Evolutionary conservation across 2,797 vertebrate species (phyloP), one percentile per base, ranked within the genome.

Genomic region (Syndactyla subalaris): DNA sequence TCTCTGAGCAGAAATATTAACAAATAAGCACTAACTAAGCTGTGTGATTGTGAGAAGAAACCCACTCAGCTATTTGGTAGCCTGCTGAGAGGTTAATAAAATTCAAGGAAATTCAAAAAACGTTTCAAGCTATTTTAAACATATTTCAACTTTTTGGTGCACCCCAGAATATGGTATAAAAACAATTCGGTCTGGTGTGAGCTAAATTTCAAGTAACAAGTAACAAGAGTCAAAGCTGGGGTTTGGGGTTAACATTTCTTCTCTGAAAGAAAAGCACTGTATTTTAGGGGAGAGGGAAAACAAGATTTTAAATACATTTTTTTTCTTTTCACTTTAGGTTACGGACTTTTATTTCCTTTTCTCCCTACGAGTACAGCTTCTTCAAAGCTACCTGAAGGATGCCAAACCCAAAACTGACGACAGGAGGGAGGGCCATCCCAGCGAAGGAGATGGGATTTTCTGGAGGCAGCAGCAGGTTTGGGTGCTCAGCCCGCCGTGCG

Each of bases 1-100:
- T 98, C 97, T 98, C 96, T 95, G 96, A 98, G 97, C 96, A 97
- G 97, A 98, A 98, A 97, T 59, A 77, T 96, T 95, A 94, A 92
- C 94, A 93, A 95, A 93, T 77, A 95, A 98, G 97, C 97, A 96
- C 96, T 98, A 97, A 97, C 86, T 88, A 97, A 97, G 97, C 96
- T 96, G 83, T 94, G 75, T 97, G 97, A 96, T 95, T 78, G 58
- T 78, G 91, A 97, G 94, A 97, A 96, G 49, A 95, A 97, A 85
- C 94, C 96, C 91, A 82, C 96, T 92, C 97, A 97, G 97, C 95
- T 95, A 95, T 97, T 95, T 92, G 95, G 93, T 92, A 96, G 85
- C 88, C 65, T 0, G 96, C 97, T 7, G 96, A 97, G 97, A 97
- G 94, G 97, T 97, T 93, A 92, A 95, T 91, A 95, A 96, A 95